Evolutionary conservation across 2,113 vertebrate genomes (phyloP).

Genomic region (Plotosus lineatus): DNA sequence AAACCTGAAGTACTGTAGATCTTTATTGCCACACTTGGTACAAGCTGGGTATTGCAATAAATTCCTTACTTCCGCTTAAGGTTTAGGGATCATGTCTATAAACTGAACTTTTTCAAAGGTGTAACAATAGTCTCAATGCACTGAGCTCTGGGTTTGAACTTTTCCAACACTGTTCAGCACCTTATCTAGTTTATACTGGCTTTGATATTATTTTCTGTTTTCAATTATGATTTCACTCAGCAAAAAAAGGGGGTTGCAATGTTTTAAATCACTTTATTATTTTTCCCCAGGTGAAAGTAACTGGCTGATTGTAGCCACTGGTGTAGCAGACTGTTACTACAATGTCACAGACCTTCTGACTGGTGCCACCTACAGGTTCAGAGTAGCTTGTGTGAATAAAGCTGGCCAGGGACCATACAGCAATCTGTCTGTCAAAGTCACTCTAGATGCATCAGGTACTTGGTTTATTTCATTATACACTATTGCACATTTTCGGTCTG

Average conservation of each 20-base stretch:
- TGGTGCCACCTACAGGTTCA: constrained; percentile 79
- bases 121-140: constrained; percentile 5
- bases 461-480: background rate
- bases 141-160: no score
- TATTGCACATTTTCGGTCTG: background rate
- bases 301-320: constrained; percentile 85
- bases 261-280: background rate
- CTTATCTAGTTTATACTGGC: background rate
- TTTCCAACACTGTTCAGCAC: background rate
- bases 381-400: constrained; percentile 93
- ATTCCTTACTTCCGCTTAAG: background rate
- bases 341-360: constrained; percentile 85
- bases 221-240: background rate
- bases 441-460: constrained; percentile 77
- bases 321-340: constrained; percentile 90
- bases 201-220: background rate
- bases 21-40: constrained; percentile 47
- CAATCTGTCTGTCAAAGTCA: constrained; percentile 78
- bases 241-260: background rate
- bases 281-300: constrained; percentile 76
- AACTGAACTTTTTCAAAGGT: background rate
- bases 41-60: constrained; percentile 15
- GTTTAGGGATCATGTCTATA: constrained; percentile 14
- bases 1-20: background rate
- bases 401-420: constrained; percentile 96